Evolutionary conservation across 1,140 invertebrate genomes (phyloP), one percentile per base, ranked within the genome.

Genomic region (Drosophila arawakana): DNA sequence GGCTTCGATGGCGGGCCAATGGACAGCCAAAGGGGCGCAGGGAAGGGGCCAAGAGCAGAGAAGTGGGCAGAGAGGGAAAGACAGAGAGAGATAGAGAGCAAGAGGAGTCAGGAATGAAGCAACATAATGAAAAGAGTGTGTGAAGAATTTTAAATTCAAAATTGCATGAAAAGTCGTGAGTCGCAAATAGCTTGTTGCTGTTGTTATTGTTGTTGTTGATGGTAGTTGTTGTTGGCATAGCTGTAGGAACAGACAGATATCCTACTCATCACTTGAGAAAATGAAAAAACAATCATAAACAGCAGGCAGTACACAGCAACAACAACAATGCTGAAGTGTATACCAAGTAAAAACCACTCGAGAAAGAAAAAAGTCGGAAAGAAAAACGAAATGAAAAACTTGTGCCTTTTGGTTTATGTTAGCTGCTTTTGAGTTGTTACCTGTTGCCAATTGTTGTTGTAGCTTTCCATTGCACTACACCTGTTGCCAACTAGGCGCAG

Each of bases 141-240:
- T 89, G 84, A 89, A 89, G 84, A 89, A 89, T 89, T 89, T 89
- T 89, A 89, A 89, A 89, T 89, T 89, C 84, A 89, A 89, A 89
- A 89, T 89, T 89, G 84, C 84, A 89, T 89, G 84, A 89, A 89
- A 89, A 89, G 84, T 89, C 84, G 84, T 89, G 84, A 89, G 84
- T 90, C 84, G 84, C 84, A 89, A 89, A 90, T 89, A 78, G 83
- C 83, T 88, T 88, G 84, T 90, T 89, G 78, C 80, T 65, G 73
- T 52, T 63, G 71, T 34, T 68, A 44, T 8, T 63, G 47, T 75
- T 52, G 73, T 37, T 25, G 43, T 60, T 37, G 59, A 47, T 67
- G 47, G 69, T 21, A 57, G 57, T 67, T 58, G 69, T 59, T 54
- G 68, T 62, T 72, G 73, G 43, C 62, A 66, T 71, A 57, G 67